Evolutionary conservation across 2,113 vertebrate genomes (phyloP), one percentile per base, ranked within the genome.

Genomic region (Leptocoma aspasia): DNA sequence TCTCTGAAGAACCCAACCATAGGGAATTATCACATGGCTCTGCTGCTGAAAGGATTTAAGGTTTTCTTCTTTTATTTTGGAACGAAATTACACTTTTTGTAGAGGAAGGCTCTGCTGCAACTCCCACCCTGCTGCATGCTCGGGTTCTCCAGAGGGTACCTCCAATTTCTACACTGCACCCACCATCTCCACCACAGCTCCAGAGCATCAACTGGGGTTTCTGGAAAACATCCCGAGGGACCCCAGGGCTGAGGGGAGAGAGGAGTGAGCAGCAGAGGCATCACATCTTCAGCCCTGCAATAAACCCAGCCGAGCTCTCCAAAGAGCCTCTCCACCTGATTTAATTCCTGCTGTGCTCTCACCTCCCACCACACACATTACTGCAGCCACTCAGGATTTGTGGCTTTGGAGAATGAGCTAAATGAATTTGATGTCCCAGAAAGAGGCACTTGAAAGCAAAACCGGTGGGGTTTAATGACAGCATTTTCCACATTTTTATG

Each of bases 351-450:
- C 26, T 57, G 84, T 26, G 84, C 91, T 96, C 87, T 92, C 42
- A 15, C 93, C 94, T 97, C 96, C 95, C 93, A 92, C 95, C 94
- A 95, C 94, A 95, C 63, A 11, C 89, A 94, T 92, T 92, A 91
- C 89, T 86, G 95, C 71, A 64, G 60, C 88, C 94, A 80, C 66
- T 86, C 94, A 92, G 88, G 90, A 59, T 77, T 95, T 93, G 96
- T 92, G 95, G 95, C 90, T 97, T 85, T 93, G 73, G 68, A 96
- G 92, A 94, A 95, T 75, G 82, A 96, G 75, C 92, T 94, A 93
- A 97, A 97, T 90, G 90, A 96, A 96, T 95, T 92, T 96, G 85
- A 97, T 95, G 92, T 94, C 96, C 96, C 94, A 94, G 94, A 94
- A 96, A 95, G 92, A 97, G 92, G 92, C 92, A 83, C 94, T 97